phyloP scores from a whole-genome alignment of 2,888 invertebrate genomes.

The Diarsia brunnea region DNA sequence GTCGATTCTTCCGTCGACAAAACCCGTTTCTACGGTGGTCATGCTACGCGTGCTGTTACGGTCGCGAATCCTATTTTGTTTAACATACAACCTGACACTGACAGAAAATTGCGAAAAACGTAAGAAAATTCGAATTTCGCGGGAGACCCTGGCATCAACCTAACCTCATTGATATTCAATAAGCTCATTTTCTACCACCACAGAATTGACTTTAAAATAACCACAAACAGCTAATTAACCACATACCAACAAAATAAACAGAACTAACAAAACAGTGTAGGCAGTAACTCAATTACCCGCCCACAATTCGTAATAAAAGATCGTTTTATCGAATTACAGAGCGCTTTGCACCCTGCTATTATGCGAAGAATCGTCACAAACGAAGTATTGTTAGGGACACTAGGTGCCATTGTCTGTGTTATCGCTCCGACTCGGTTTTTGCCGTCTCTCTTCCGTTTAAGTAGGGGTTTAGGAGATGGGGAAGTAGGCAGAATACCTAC shows the following conservation, averaged over 20 bases:
- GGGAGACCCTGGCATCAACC: too few species aligned
- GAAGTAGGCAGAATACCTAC: slow-evolving; percentile 66
- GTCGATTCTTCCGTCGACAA: too few species aligned
- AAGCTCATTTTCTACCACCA: background rate
- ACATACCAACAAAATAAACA: slow-evolving; percentile 74
- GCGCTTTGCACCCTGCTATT: slow-evolving; percentile 87
- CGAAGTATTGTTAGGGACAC: slow-evolving; percentile 89
- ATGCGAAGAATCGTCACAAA: slow-evolving; percentile 90
- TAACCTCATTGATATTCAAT: background rate
- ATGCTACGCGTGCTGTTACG: too few species aligned
- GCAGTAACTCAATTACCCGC: slow-evolving; percentile 86
- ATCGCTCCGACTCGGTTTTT: slow-evolving; percentile 88
- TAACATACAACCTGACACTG: too few species aligned
- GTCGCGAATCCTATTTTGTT: too few species aligned
- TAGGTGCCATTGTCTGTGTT: slow-evolving; percentile 89
- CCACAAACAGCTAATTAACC: slow-evolving; percentile 61
- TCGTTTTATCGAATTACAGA: slow-evolving; percentile 87
- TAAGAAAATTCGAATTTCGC: too few species aligned
- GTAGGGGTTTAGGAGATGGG: slow-evolving; percentile 78
- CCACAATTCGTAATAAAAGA: slow-evolving; percentile 88
- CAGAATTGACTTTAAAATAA: slow-evolving; percentile 1
- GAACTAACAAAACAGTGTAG: slow-evolving; percentile 77
- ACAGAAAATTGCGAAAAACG: too few species aligned
- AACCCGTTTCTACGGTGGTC: too few species aligned
- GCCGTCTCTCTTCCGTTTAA: slow-evolving; percentile 85